These are phyloP conservation scores for Neotoxoptera formosana DNA, from an alignment of 1,140 invertebrate genomes.

Conservation along the genomic window DNA sequence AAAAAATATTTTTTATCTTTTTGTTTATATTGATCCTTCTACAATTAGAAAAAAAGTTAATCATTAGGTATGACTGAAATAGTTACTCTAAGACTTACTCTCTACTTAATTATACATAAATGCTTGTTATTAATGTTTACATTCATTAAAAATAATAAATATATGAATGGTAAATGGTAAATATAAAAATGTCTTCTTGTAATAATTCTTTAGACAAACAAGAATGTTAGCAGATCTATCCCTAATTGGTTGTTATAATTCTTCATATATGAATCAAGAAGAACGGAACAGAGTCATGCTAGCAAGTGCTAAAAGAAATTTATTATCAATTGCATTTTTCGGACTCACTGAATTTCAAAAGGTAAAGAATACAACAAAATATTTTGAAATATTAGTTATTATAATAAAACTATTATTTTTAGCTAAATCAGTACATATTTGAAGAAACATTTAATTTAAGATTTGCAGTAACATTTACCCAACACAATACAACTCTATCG, in stretches of 20 bases:
- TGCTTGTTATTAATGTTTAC: too few relatives aligned
- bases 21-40: not conserved
- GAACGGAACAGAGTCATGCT: slow-evolving; percentile 84
- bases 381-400: not conserved
- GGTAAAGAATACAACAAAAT: slow-evolving; percentile 65
- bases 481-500: slow-evolving; percentile 88
- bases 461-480: slow-evolving; percentile 87
- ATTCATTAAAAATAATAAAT: too few relatives aligned
- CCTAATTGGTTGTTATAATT: slow-evolving; percentile 95
- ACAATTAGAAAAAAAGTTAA: not conserved
- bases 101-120: too few relatives aligned
- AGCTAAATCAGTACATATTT: slow-evolving; percentile 94
- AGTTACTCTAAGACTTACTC: too few relatives aligned
- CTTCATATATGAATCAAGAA: slow-evolving; percentile 72
- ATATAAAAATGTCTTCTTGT: not conserved
- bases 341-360: slow-evolving; percentile 95
- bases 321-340: slow-evolving; percentile 95
- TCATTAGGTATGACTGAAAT: too few relatives aligned
- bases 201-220: slow-evolving; percentile 76
- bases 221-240: slow-evolving; percentile 96
- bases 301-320: slow-evolving; percentile 92
- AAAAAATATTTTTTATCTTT: not conserved
- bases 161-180: not conserved
- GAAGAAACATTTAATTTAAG: slow-evolving; percentile 95
- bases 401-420: slow-evolving; percentile 58